Percentiles rank a stretch among this genome's conserved stretches.
Conservation (phyloP, 1,140 invertebrate species). For the Pomacea maculata region DNA sequence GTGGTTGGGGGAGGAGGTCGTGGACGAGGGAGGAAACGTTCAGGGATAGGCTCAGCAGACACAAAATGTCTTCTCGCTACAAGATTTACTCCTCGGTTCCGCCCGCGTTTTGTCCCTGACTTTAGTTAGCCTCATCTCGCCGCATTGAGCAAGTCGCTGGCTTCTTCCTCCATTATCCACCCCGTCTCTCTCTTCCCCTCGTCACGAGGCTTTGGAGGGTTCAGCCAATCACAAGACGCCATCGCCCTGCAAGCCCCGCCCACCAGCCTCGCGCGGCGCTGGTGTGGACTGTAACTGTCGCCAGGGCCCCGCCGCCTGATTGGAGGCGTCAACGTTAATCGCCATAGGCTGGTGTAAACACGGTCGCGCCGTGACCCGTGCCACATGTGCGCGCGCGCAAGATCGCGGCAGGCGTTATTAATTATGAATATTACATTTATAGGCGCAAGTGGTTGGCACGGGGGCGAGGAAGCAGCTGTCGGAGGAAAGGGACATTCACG, state of each 20-base stretch:
- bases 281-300: conserved; percentile 16
- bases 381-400: conserved; percentile 7
- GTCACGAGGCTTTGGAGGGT: neutral
- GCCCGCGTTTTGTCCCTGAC: neutral
- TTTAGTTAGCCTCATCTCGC: neutral
- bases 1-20: too few relatives aligned
- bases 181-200: neutral
- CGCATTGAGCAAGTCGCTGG: conserved; percentile 1
- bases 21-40: too few relatives aligned
- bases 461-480: neutral
- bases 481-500: neutral
- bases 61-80: too few relatives aligned
- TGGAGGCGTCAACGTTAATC: conserved; percentile 24
- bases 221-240: neutral
- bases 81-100: too few relatives aligned
- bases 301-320: conserved; percentile 18
- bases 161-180: neutral
- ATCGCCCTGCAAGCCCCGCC: conserved; percentile 14
- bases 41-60: too few relatives aligned
- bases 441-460: neutral
- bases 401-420: conserved; percentile 24
- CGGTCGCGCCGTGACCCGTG: conserved; percentile 14
- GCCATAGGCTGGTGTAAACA: conserved; percentile 18
- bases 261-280: conserved; percentile 1
- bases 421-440: conserved; percentile 27